Base-by-base conservation (phyloP, 2,888 invertebrate species). In the Chloroclysta siterata region DNA sequence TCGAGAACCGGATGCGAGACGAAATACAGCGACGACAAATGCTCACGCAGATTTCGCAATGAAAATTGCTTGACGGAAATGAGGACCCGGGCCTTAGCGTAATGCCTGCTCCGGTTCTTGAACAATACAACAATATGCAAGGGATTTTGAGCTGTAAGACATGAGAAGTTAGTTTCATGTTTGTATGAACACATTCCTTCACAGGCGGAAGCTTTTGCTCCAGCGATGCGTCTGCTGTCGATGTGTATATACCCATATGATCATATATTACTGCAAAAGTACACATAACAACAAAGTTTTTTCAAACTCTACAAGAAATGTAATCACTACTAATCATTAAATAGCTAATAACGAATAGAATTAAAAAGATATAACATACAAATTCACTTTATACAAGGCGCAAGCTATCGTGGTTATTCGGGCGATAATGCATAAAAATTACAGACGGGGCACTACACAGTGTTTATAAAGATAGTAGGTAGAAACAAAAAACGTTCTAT, bases 11-110 rank as follows among this genome's bases (percentile, higher is more conserved):
- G 79, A 76, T 72, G 73, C 63, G 63, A 72, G 72, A 51, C 72
- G 72, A 67, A 72, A 72, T 68, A 69, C 63, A 71, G 72, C 72
- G 78, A 77, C 78, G 77, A 80, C 78, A 78, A 82, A 78, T 78
- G 74, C 77, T 70, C 66, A 65, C 63, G 62, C 66, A 73, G 77
- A 79, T 77, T 78, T 72, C 70, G 72, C 72, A 69, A 70, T 73
- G 70, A 63, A 72, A 67, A 75, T 72, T 72, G 71, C 66, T 73
- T 68, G 72, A 71, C 79, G 81, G 80, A 81, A 79, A 80, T 74
- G 72, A 76, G 72, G 63, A 74, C 53, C 53, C 50, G 22, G 51
- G 50, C 44, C 14, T 15, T 44, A 44, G 14, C 41, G 47, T 52
- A 54, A 63, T 58, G 42, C 41, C 48, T 10, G 33, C 41, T 42